Conservation (phyloP, 2,113 vertebrate species). For the Ciconia boyciana region DNA sequence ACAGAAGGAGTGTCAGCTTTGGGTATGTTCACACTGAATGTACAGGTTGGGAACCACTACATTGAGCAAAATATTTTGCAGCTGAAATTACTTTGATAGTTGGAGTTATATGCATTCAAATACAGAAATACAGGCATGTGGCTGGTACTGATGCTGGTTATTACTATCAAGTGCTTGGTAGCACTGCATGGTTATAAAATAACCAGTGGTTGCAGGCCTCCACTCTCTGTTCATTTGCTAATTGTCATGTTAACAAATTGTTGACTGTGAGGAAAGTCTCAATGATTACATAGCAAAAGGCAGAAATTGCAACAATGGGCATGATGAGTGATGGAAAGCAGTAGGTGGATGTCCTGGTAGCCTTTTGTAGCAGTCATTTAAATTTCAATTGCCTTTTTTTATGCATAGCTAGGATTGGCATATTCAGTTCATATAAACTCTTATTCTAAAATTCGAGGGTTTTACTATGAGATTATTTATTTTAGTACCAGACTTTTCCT, state of each 20-base stretch:
- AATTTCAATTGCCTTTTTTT: neutral
- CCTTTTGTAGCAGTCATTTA: neutral
- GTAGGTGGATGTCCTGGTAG: neutral
- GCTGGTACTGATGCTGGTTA: neutral
- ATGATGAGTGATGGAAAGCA: neutral
- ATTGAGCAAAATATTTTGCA: neutral
- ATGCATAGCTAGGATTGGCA: neutral
- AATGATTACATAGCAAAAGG: neutral
- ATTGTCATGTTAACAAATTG: neutral
- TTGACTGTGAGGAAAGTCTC: neutral
- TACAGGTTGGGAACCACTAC: neutral
- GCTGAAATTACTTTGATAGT: neutral
- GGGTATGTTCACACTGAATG: neutral
- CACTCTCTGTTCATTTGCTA: neutral
- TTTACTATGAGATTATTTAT: neutral
- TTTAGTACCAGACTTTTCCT: neutral
- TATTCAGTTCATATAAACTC: neutral
- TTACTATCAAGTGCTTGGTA: neutral
- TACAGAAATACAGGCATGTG: neutral
- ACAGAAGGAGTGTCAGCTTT: accelerated
- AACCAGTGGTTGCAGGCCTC: neutral
- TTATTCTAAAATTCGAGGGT: neutral
- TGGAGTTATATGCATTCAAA: neutral
- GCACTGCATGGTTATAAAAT: neutral
- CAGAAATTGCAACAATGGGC: neutral